Base-by-base conservation (phyloP, 2,113 vertebrate genomes). In the Mesitornis unicolor region DNA sequence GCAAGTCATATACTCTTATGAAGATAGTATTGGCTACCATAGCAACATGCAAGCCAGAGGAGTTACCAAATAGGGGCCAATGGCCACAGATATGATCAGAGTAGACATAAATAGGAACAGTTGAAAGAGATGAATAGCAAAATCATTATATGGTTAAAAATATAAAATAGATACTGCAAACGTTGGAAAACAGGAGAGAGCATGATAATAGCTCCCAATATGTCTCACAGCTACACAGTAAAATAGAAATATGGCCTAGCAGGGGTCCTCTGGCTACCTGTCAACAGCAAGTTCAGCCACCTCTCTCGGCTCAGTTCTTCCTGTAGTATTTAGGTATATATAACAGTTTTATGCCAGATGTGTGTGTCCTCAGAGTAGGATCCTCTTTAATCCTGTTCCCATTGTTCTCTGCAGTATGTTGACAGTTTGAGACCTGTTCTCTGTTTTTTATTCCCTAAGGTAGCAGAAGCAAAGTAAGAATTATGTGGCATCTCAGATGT, bases 171-270 rank as follows among this genome's bases (percentile, higher is more conserved):
- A 24, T 70, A 22, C 5, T 45, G 8, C 11, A 16, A 4, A 17
- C 13, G 47, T 60, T 1, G 4, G 35, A 64, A 69, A 86, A 86
- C 9, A 60, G 16, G 5, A 17, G 53, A 83, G 43, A 63, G 5
- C 15, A 18, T 14, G 38, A 11, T 63, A 63, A 54, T 40, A 71
- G 7, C 19, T 79, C 33, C 43, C 29, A 33, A 15, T 17, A 84
- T 60, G 9, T 38, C 16, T 57, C 54, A 0, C 1, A 91, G 18
- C 11, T 87, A 21, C 56, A 28, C 42, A 31, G n/a, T 54, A 42
- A 74, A 74, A 75, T 0, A 5, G 1, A 20, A 60, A 75, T 57
- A 53, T 51, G 11, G 13, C 0, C 0, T 28, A 40, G 42, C 1
- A 2, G 40, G 35, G 5, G 4, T 36, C 36, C 16, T 60, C 74